A percentile compares a stretch with the other conserved stretches of the same genome.
These are phyloP conservation scores for Leontocebus nigricollis DNA, from an alignment of 2,797 vertebrate genomes.

Conservation along the genomic window DNA sequence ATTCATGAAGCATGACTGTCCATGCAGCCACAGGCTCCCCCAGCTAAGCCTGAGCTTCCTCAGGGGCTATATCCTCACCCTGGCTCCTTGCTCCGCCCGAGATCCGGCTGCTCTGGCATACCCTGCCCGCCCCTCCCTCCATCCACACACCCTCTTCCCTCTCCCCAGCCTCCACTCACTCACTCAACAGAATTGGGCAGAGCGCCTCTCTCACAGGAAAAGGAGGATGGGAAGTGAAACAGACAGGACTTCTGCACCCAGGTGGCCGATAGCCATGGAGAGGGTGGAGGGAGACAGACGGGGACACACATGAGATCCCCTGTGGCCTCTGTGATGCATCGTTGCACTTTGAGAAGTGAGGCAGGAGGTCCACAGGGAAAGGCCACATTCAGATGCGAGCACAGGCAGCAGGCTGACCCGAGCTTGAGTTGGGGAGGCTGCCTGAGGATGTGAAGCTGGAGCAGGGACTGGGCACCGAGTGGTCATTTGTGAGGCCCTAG, in stretches of 20 bases:
- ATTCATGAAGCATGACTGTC: not conserved
- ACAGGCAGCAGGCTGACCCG: not conserved
- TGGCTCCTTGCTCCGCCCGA: not conserved
- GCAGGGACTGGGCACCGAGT: fast-evolving
- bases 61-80: not conserved
- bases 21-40: not conserved
- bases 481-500: too few relatives aligned
- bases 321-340: not conserved
- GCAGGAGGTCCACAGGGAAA: not conserved
- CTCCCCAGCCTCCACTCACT: not conserved
- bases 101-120: not conserved
- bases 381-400: not conserved
- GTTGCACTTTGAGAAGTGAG: not conserved
- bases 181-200: not conserved
- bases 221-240: not conserved
- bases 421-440: not conserved
- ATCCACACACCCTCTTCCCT: not conserved
- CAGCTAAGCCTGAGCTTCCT: not conserved
- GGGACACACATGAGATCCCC: not conserved
- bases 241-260: not conserved
- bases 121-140: not conserved
- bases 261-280: not conserved
- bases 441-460: too few relatives aligned
- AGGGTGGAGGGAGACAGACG: not conserved
- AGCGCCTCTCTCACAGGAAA: not conserved